phyloP scores from a whole-genome alignment of 2,888 invertebrate species.

The Aethes cnicana region DNA sequence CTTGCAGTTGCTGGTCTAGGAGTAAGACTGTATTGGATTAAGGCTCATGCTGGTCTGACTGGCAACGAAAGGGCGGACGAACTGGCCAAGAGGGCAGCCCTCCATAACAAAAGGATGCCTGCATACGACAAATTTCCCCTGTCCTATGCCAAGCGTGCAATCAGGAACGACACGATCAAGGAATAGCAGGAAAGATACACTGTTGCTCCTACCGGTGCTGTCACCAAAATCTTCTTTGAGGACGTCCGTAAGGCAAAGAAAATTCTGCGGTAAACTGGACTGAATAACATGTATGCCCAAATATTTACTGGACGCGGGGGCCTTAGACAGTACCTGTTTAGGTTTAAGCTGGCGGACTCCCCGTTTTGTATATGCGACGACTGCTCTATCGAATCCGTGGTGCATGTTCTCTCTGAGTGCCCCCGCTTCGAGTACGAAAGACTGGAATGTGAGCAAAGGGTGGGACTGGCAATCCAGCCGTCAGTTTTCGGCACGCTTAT shows the following conservation, averaged over 20 bases:
- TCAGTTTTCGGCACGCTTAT: too few species aligned
- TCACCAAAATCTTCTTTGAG: not conserved
- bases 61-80: too few species aligned
- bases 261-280: not conserved
- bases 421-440: not conserved
- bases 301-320: not conserved
- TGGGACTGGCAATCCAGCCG: not conserved
- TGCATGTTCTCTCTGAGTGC: not conserved
- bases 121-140: not conserved
- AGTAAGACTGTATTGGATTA: too few species aligned
- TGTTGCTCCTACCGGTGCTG: not conserved
- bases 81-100: too few species aligned
- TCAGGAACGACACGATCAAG: not conserved
- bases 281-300: not conserved
- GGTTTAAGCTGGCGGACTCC: not conserved
- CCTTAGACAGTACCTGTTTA: not conserved
- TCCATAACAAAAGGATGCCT: too few species aligned
- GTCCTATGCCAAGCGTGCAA: not conserved
- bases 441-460: not conserved
- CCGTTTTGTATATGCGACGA: not conserved
- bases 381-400: not conserved
- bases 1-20: not conserved
- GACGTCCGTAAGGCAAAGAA: not conserved
- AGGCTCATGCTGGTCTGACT: too few species aligned
- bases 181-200: not conserved